Evolutionary conservation across 2,113 vertebrate genomes (phyloP), one percentile per base, ranked within the genome.

Genomic region (Ranitomeya variabilis): DNA sequence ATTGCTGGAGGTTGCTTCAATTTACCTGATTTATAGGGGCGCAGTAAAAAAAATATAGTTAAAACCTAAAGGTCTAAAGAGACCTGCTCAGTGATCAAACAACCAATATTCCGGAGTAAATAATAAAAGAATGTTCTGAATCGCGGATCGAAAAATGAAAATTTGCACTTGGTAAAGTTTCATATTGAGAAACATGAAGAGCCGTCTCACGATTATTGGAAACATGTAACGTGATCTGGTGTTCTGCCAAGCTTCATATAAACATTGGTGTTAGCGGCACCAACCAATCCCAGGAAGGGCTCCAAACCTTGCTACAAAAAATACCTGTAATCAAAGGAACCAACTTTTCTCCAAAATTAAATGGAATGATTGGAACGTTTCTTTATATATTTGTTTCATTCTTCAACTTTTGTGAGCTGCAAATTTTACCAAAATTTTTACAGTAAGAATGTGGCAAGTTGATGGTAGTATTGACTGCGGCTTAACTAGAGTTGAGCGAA

Each of bases 11-110:
- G 59, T 59, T n/a, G 73, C 73, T 86, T 86, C 69, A 45, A 60
- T 37, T 57, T 18, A 19, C 9, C 55, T 62, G 85, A 86, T 86
- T 86, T 86, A 86, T 86, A 62, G 52, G 18, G 85, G 23, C 62
- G 18, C 18, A 74, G 13, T 5, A n/a, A 62, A 74, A 86, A 19
- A 37, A 73, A 16, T 18, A 14, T 13, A 37, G 26, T 74, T 15
- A 74, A 74, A 74, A 19, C 16, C 71, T 45, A 71, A 1, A 13
- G 13, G 69, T 71, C 31, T n/a, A 19, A 31, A 51, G 71, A 31
- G 13, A 74, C 31, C 37, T 5, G 31, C 4, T 14, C 71, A 18
- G 71, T 19, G 71, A 74, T 45, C 71, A 74, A 1, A 74, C 31
- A 74, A 45, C 31, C 71, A 74, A 74, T 74, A 52, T 37, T 76